Conservation (phyloP, 2,113 vertebrate species). For the Ciconia stormi region DNA sequence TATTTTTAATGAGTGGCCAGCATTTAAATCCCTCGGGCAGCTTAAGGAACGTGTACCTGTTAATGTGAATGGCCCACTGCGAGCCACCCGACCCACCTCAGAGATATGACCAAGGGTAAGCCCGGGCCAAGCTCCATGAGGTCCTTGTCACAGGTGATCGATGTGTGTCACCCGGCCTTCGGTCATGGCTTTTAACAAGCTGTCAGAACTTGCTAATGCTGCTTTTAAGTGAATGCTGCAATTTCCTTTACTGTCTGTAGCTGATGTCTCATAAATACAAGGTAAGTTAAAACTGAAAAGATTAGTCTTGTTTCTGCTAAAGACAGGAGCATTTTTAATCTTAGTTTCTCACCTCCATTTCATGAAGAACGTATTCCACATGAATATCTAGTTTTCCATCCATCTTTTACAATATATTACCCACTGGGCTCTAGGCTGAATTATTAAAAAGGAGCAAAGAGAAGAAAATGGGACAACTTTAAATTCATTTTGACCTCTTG, state of each 20-base stretch:
- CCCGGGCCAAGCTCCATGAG: background rate
- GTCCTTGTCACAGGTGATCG: background rate
- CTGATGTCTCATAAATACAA: conserved; percentile 44
- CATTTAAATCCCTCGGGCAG: background rate
- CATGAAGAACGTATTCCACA: background rate
- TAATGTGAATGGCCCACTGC: background rate
- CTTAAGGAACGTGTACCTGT: rapidly evolving
- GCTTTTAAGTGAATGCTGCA: conserved; percentile 11
- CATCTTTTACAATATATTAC: background rate
- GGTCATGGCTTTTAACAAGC: background rate
- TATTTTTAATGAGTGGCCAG: background rate
- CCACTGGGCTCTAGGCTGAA: background rate
- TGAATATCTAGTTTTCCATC: background rate
- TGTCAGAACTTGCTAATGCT: background rate
- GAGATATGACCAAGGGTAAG: background rate
- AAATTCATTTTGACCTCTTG: conserved; percentile 17
- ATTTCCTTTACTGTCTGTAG: conserved; percentile 23
- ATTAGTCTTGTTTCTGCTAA: conserved; percentile 14
- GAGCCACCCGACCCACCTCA: background rate
- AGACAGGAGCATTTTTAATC: conserved; percentile 12
- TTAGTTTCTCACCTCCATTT: conserved; percentile 21
- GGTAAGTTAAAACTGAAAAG: conserved; percentile 23
- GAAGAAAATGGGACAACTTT: background rate
- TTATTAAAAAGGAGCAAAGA: conserved; percentile 3
- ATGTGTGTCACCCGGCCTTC: background rate